Percentiles rank a stretch among this genome's conserved stretches.
phyloP scores from a whole-genome alignment of 2,113 vertebrate species.

The Acrocephalus kingi region DNA sequence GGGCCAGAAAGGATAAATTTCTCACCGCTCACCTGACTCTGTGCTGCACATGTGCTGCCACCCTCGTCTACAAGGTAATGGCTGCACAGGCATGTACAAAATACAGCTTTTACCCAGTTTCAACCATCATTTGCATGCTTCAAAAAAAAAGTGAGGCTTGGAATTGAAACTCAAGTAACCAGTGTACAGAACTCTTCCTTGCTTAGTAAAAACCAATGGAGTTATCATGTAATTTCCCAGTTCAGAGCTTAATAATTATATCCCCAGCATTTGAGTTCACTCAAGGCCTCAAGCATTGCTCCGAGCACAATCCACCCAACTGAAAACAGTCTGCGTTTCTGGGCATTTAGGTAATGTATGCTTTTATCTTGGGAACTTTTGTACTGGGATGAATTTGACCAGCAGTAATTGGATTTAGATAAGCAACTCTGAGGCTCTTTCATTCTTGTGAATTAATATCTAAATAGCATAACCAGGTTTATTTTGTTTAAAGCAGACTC shows the following conservation, averaged over 20 bases:
- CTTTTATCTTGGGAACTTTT: constrained; percentile 40
- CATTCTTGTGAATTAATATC: constrained; percentile 24
- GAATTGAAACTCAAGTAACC: background rate
- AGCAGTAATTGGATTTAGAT: constrained; percentile 62
- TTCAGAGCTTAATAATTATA: background rate
- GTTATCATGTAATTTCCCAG: background rate
- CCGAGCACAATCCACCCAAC: background rate
- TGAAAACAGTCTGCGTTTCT: constrained; percentile 18
- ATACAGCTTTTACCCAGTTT: background rate
- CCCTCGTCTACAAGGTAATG: accelerated
- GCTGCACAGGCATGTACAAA: background rate
- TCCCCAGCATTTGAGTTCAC: background rate
- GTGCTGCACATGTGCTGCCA: accelerated
- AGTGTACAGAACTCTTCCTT: background rate
- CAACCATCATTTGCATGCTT: background rate
- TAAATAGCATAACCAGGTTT: constrained; percentile 24
- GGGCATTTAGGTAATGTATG: constrained; percentile 34
- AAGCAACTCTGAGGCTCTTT: constrained; percentile 35
- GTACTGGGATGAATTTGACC: constrained; percentile 40
- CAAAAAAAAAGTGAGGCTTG: background rate
- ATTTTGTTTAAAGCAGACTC: constrained; percentile 31
- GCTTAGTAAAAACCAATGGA: background rate
- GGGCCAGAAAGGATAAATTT: accelerated
- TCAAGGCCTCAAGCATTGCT: background rate
- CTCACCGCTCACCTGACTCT: accelerated